Percentiles rank a stretch among this genome's conserved stretches.
phyloP scores from a whole-genome alignment of 1,140 invertebrate species.

The Thaumetopoea pityocampa region DNA sequence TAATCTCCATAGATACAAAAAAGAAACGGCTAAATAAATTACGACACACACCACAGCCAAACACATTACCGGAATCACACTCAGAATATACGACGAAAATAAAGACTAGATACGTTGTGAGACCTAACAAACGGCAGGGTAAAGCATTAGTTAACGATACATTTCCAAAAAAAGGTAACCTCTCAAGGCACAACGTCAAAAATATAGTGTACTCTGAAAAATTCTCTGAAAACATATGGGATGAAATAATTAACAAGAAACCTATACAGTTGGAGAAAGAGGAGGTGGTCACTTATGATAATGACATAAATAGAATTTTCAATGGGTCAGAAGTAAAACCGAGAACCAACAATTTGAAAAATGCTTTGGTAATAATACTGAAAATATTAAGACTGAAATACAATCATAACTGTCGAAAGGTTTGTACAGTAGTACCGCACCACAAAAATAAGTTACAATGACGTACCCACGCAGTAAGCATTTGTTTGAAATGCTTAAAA shows the following conservation, averaged over 20 bases:
- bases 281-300: conserved; percentile 8
- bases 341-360: background rate
- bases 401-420: no score
- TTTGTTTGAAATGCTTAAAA: no score
- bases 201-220: conserved; percentile 25
- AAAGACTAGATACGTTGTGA: no score
- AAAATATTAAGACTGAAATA: no score
- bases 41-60: background rate
- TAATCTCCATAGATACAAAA: conserved; percentile 7
- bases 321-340: background rate
- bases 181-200: conserved; percentile 19
- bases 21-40: conserved; percentile 1
- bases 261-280: conserved; percentile 23
- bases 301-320: background rate
- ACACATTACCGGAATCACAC: background rate
- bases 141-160: no score
- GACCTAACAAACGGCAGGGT: no score
- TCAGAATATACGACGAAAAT: background rate
- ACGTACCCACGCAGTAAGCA: no score
- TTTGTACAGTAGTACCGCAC: no score
- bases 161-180: background rate
- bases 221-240: conserved; percentile 30
- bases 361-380: background rate
- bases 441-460: no score
- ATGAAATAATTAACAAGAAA: conserved; percentile 26